Evolutionary conservation across 2,888 invertebrate species (phyloP).

Genomic region (Gasteruption jaculator): DNA sequence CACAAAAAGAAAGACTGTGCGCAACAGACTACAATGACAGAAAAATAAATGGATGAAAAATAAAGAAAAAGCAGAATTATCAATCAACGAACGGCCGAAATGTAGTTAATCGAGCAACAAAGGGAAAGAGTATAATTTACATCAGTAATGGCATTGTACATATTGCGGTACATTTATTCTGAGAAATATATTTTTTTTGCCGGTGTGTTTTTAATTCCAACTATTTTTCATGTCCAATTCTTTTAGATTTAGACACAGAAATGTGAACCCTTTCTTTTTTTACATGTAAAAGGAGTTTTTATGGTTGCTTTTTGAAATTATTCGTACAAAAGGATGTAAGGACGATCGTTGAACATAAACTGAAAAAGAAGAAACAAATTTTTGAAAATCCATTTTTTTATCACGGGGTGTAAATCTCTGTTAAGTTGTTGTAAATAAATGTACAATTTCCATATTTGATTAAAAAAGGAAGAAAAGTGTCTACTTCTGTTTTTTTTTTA

Average conservation of each 20-base stretch:
- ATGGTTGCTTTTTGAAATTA: too few relatives aligned
- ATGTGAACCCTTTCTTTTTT: too few relatives aligned
- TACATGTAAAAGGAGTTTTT: too few relatives aligned
- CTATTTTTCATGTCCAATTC: neutral
- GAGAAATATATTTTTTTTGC: conserved; percentile 36
- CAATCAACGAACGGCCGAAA: too few relatives aligned
- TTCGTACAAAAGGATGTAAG: too few relatives aligned
- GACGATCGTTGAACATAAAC: too few relatives aligned
- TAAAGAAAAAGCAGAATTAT: conserved; percentile 25
- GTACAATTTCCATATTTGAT: conserved; percentile 21
- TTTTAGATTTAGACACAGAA: neutral
- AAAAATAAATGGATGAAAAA: conserved; percentile 22
- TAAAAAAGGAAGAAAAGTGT: conserved; percentile 1
- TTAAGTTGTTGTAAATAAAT: conserved; percentile 32
- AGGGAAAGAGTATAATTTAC: too few relatives aligned
- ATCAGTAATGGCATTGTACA: conserved; percentile 42
- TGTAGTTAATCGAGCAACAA: too few relatives aligned
- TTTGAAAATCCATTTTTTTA: too few relatives aligned
- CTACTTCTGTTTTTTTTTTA: conserved; percentile 9
- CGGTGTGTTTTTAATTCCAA: conserved; percentile 34
- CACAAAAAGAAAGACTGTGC: neutral
- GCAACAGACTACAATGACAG: conserved; percentile 18
- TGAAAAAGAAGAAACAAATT: too few relatives aligned
- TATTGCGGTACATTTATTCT: conserved; percentile 40
- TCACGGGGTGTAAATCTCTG: too few relatives aligned